phyloP scores from a whole-genome alignment of 2,888 invertebrate genomes.

The Pimpla rufipes region DNA sequence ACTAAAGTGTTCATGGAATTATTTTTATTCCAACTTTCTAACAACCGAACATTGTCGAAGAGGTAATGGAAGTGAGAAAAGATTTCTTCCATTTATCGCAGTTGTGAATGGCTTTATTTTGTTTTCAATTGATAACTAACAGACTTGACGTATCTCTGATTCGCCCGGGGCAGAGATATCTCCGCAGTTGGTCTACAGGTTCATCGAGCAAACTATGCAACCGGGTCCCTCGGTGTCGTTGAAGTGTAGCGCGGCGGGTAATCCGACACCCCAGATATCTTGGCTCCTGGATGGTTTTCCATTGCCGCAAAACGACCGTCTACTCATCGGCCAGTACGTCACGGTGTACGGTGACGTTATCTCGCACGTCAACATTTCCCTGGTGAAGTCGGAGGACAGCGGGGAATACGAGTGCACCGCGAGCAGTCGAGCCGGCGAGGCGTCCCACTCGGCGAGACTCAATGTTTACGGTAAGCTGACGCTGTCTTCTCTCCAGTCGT shows the following conservation, averaged over 20 bases:
- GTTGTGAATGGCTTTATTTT: no score
- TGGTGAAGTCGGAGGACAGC: slow-evolving; percentile 86
- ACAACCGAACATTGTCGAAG: no score
- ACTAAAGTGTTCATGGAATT: no score
- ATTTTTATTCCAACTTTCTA: no score
- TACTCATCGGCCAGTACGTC: slow-evolving; percentile 86
- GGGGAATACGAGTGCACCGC: slow-evolving; percentile 87
- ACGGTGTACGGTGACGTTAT: slow-evolving; percentile 86
- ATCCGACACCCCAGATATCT: slow-evolving; percentile 96
- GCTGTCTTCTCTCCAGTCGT: slow-evolving; percentile 22
- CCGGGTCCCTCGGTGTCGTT: slow-evolving; percentile 96
- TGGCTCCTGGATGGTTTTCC: slow-evolving; percentile 97
- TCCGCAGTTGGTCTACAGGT: slow-evolving; percentile 94
- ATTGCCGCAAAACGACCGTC: slow-evolving; percentile 90
- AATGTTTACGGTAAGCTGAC: slow-evolving; percentile 87
- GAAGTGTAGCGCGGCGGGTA: slow-evolving; percentile 97
- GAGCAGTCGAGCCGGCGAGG: slow-evolving; percentile 86
- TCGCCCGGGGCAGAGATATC: slow-evolving; percentile 84
- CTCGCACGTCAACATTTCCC: slow-evolving; percentile 86
- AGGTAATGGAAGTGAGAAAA: no score
- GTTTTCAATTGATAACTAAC: neutral
- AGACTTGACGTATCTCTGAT: neutral
- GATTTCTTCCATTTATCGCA: no score
- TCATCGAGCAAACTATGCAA: slow-evolving; percentile 96
- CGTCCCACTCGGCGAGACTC: slow-evolving; percentile 86